Percentiles rank a stretch among this genome's conserved stretches.
phyloP scores from a whole-genome alignment of 2,113 vertebrate genomes.

The Casuarius casuarius region DNA sequence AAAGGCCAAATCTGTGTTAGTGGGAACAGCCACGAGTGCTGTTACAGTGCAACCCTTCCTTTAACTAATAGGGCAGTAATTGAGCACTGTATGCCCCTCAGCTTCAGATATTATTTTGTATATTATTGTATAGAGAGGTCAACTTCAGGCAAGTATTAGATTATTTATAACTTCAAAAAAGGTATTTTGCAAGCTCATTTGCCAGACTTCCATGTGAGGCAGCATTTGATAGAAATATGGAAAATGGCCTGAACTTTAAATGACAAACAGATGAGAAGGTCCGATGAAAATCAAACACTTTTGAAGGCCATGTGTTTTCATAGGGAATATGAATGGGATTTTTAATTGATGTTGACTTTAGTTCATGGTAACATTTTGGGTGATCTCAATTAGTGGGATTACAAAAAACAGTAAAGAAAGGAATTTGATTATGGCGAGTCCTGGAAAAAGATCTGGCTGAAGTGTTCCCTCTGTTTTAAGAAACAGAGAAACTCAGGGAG shows the following conservation, averaged over 20 bases:
- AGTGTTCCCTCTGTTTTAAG: slow-evolving; percentile 36
- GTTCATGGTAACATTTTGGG: slow-evolving; percentile 83
- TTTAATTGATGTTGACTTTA: slow-evolving; percentile 93
- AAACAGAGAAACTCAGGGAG: not conserved
- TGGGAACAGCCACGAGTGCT: not conserved
- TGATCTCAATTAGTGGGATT: slow-evolving; percentile 87
- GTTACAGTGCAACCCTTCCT: not conserved
- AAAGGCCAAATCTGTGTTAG: not conserved
- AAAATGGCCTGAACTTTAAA: slow-evolving; percentile 88
- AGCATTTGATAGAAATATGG: slow-evolving; percentile 91
- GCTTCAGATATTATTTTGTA: slow-evolving; percentile 60
- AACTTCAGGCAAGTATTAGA: slow-evolving; percentile 77
- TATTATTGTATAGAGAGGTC: slow-evolving; percentile 73
- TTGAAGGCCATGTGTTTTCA: slow-evolving; percentile 84
- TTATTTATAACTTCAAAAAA: slow-evolving; percentile 92
- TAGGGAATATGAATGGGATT: slow-evolving; percentile 86
- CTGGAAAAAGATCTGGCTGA: slow-evolving; percentile 61
- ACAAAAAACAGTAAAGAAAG: slow-evolving; percentile 86
- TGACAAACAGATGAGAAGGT: slow-evolving; percentile 91
- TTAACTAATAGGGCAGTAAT: not conserved
- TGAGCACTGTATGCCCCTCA: slow-evolving; percentile 2
- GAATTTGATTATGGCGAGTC: slow-evolving; percentile 77
- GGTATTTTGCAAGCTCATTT: slow-evolving; percentile 77
- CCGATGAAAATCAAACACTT: slow-evolving; percentile 84
- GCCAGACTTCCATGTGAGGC: slow-evolving; percentile 84